Evolutionary conservation across 2,113 vertebrate genomes (phyloP).

Genomic region (Prionailurus bengalensis): DNA sequence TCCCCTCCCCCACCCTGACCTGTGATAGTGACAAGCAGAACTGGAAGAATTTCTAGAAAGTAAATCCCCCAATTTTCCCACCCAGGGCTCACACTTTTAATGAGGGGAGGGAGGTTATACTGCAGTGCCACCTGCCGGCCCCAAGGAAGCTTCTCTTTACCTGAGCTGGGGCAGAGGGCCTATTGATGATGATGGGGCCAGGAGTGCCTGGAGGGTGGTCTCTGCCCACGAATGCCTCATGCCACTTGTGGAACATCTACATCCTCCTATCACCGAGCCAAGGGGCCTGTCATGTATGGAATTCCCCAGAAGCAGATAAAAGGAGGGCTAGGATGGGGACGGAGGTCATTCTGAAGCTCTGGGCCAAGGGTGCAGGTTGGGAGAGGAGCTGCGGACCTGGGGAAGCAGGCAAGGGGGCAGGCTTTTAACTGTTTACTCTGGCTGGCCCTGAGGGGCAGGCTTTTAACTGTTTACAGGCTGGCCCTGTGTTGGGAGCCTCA

Average conservation of each 20-base stretch:
- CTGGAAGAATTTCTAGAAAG: slow-evolving; percentile 38
- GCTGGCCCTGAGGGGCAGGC: not conserved
- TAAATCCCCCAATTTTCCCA: not conserved
- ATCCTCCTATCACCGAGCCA: not conserved
- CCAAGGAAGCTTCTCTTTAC: not conserved
- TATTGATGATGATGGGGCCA: not conserved
- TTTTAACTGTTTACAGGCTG: not conserved
- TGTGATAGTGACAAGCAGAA: not conserved
- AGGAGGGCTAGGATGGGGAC: not conserved
- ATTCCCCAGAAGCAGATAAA: not conserved
- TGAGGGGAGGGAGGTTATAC: too few relatives aligned
- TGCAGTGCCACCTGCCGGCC: not conserved
- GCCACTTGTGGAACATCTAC: not conserved
- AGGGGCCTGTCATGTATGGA: not conserved
- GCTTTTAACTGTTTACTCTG: not conserved
- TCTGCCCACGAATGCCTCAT: not conserved
- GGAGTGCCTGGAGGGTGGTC: not conserved
- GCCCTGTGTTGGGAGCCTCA: not conserved
- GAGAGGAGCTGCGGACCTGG: not conserved
- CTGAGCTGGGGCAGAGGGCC: not conserved
- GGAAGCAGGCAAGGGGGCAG: not conserved
- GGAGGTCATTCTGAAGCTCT: not conserved
- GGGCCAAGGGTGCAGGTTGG: not conserved
- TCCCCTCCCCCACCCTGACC: not conserved
- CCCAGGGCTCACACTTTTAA: not conserved